phyloP scores from a whole-genome alignment of 1,140 invertebrate genomes.

The Drosophila ohnishii region DNA sequence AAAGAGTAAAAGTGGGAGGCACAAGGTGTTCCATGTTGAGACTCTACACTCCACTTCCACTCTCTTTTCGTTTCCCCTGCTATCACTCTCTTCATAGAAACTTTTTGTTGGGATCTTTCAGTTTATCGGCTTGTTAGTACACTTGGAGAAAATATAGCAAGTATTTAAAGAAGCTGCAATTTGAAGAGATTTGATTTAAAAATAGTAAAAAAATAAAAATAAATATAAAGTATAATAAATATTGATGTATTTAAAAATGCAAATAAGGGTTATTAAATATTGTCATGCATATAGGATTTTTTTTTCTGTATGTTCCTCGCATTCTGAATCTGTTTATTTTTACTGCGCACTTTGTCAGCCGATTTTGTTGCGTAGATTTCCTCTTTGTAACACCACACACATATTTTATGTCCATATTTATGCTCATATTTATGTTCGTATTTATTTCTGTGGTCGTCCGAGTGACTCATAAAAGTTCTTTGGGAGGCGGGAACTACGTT shows the following conservation, averaged over 20 bases:
- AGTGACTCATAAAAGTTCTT: conserved; percentile 35
- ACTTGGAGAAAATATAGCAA: background rate
- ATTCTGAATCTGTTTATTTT: conserved; percentile 45
- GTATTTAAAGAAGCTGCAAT: too few relatives aligned
- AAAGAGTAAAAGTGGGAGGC: conserved; percentile 40
- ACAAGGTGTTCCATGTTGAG: conserved; percentile 72
- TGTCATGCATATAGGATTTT: background rate
- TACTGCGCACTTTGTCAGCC: conserved; percentile 60
- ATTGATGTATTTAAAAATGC: background rate
- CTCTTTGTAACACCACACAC: conserved; percentile 16
- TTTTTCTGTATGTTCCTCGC: background rate
- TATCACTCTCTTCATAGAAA: conserved; percentile 4
- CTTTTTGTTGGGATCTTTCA: conserved; percentile 44
- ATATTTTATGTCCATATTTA: conserved; percentile 19
- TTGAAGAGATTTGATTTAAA: too few relatives aligned
- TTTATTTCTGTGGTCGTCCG: conserved; percentile 47
- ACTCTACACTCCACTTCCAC: conserved; percentile 12
- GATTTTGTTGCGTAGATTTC: conserved; percentile 49
- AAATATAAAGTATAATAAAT: background rate
- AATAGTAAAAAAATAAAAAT: background rate
- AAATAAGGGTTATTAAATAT: background rate
- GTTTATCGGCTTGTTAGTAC: conserved; percentile 34
- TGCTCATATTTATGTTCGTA: conserved; percentile 29
- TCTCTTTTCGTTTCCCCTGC: background rate
- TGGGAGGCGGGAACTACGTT: background rate